These are phyloP conservation scores for Bibio marci DNA, from an alignment of 2,888 invertebrate genomes.

Conservation along the genomic window DNA sequence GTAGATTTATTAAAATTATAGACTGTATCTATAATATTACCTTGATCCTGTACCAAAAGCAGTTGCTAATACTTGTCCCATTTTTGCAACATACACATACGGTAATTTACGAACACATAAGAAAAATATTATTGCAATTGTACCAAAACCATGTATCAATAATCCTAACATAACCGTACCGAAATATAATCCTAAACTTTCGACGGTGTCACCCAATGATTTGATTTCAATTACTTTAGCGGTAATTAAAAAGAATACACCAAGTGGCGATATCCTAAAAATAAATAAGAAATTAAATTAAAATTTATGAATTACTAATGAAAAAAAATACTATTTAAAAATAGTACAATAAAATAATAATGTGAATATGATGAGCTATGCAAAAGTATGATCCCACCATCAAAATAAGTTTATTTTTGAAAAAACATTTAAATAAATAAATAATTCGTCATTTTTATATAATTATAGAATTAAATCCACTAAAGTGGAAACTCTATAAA, in stretches of 20 bases:
- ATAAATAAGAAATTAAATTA: slow-evolving; percentile 4
- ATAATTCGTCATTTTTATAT: no score
- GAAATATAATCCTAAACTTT: slow-evolving; percentile 84
- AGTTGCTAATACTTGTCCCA: slow-evolving; percentile 84
- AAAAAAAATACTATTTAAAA: slow-evolving; percentile 3
- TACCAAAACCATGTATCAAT: slow-evolving; percentile 74
- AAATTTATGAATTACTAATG: not conserved
- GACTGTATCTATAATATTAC: slow-evolving; percentile 20
- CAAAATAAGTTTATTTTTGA: no score
- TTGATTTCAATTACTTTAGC: slow-evolving; percentile 85
- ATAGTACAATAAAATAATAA: not conserved
- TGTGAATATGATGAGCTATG: no score
- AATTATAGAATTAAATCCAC: no score
- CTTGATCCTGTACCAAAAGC: slow-evolving; percentile 94
- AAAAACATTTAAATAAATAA: no score
- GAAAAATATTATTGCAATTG: slow-evolving; percentile 75
- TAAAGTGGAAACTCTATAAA: no score
- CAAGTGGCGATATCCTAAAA: slow-evolving; percentile 72
- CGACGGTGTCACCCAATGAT: slow-evolving; percentile 65
- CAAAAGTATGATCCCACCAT: no score
- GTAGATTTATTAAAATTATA: not conserved
- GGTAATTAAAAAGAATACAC: slow-evolving; percentile 75
- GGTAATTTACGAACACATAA: slow-evolving; percentile 68
- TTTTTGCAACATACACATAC: slow-evolving; percentile 58
- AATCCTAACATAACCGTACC: slow-evolving; percentile 83